phyloP scores from a whole-genome alignment of 2,113 vertebrate species.

The Circaetus gallicus region DNA sequence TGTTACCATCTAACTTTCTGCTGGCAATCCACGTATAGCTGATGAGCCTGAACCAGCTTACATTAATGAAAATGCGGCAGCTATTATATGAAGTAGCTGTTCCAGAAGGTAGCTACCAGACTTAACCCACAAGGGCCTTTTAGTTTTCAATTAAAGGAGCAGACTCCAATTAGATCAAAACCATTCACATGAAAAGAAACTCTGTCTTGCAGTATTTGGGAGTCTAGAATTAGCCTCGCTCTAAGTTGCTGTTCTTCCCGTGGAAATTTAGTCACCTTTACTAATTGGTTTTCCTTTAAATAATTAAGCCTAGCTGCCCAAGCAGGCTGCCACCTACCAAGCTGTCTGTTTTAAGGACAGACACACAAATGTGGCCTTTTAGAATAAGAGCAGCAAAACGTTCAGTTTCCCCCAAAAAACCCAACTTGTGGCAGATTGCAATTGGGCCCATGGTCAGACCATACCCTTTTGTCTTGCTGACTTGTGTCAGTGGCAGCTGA shows the following conservation, averaged over 20 bases:
- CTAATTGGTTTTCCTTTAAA: conserved; percentile 66
- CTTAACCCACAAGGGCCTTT: conserved; percentile 25
- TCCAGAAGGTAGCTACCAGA: neutral
- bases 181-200: conserved; percentile 5
- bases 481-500: neutral
- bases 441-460: accelerated
- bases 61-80: neutral
- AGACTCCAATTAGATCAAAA: conserved; percentile 23
- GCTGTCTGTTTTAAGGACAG: neutral
- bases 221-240: conserved; percentile 15
- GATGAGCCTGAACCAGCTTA: neutral
- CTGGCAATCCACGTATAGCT: neutral
- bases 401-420: accelerated
- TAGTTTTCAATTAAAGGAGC: conserved; percentile 49
- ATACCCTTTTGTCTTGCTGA: neutral
- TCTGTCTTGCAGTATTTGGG: conserved; percentile 27
- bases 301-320: conserved; percentile 47
- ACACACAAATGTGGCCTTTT: neutral
- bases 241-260: conserved; percentile 27
- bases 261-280: conserved; percentile 69
- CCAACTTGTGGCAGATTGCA: neutral
- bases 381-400: neutral
- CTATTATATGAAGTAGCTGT: neutral
- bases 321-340: conserved; percentile 39
- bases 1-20: neutral